Conservation (phyloP, 2,797 vertebrate genomes). For the Bufotes viridis region DNA sequence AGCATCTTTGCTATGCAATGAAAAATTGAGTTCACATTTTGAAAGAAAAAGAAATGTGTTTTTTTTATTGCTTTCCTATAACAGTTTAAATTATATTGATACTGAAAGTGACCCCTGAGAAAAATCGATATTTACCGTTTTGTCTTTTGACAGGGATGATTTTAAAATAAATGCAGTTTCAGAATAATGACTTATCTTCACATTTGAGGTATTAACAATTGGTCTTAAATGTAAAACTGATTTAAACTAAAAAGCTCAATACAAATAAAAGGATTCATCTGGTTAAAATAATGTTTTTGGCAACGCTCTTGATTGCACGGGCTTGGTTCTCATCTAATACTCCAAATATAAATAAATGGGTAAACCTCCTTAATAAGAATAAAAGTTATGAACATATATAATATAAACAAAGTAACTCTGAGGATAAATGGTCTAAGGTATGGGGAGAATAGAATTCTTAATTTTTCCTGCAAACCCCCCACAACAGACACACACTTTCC, state of each 20-base stretch:
- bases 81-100: constrained; percentile 48
- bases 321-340: too few relatives aligned
- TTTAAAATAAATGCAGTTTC: constrained; percentile 28
- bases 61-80: constrained; percentile 49
- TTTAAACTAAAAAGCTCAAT: background rate
- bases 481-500: too few relatives aligned
- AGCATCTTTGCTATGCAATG: constrained; percentile 33
- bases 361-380: too few relatives aligned
- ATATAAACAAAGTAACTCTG: too few relatives aligned
- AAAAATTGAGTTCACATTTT: constrained; percentile 38
- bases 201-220: constrained; percentile 22
- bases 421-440: too few relatives aligned
- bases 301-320: too few relatives aligned
- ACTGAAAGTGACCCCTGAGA: constrained; percentile 27
- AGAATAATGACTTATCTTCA: constrained; percentile 4
- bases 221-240: background rate
- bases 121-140: constrained; percentile 47
- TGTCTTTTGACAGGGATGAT: constrained; percentile 31
- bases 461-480: too few relatives aligned
- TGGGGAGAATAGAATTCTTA: too few relatives aligned
- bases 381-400: too few relatives aligned
- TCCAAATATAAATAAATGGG: too few relatives aligned
- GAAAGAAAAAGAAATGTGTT: background rate
- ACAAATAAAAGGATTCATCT: too few relatives aligned
- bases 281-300: too few relatives aligned